These are phyloP conservation scores for Poeciliopsis infans DNA, from an alignment of 2,797 vertebrate species.

Conservation along the genomic window DNA sequence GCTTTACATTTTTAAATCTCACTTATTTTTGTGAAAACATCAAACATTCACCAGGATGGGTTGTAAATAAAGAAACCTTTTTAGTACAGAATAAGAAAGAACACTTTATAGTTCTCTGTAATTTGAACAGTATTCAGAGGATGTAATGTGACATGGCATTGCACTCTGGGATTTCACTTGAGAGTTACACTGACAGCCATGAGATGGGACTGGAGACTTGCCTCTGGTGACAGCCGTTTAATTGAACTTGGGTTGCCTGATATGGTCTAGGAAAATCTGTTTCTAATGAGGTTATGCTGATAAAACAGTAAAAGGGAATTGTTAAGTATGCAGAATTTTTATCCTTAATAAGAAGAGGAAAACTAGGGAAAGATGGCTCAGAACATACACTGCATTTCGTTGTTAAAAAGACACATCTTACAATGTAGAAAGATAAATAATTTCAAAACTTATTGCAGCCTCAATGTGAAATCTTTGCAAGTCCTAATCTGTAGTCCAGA, in stretches of 20 bases:
- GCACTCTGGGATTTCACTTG: slow-evolving; percentile 9
- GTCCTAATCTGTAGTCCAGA: not conserved
- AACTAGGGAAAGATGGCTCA: not conserved
- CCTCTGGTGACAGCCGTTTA: slow-evolving; percentile 34
- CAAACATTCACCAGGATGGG: not conserved
- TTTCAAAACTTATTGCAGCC: not conserved
- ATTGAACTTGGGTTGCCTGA: slow-evolving; percentile 25
- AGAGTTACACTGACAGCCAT: slow-evolving; percentile 14
- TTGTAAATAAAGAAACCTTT: not conserved
- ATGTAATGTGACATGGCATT: slow-evolving; percentile 4
- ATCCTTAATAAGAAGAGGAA: not conserved
- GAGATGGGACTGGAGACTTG: slow-evolving; percentile 22
- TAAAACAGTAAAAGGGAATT: slow-evolving; percentile 17
- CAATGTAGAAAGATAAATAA: not conserved
- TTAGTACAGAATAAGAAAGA: not conserved
- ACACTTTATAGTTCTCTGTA: not conserved
- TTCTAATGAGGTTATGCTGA: slow-evolving; percentile 30
- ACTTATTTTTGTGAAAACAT: not conserved
- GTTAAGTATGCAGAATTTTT: slow-evolving; percentile 7
- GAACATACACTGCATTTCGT: not conserved
- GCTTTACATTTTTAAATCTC: not conserved
- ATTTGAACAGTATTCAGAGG: slow-evolving; percentile 5
- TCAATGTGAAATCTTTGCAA: not conserved
- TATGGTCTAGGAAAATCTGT: slow-evolving; percentile 16
- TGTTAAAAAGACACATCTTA: not conserved